Evolutionary conservation across 1,140 invertebrate species (phyloP), one percentile per base, ranked within the genome.

Genomic region (Drosophila melanica): DNA sequence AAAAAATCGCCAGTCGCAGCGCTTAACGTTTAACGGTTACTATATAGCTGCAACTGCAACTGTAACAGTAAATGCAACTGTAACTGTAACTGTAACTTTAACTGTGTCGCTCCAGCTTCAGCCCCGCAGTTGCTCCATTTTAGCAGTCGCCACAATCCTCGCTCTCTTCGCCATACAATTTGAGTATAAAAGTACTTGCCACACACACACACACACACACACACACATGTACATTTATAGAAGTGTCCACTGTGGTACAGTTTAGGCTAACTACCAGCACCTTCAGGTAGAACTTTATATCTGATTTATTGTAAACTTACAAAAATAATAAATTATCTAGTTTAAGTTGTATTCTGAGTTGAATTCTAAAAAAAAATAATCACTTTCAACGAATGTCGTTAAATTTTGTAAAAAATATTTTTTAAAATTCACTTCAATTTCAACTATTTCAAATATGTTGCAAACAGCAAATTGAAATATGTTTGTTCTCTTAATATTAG

Each of bases 1-100:
- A 27, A 44, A 80, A 81, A 81, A 81, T 81, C 68, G 69, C 63
- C 75, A 82, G 63, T 81, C 69, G 44, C 59, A 50, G 71, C 58
- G 67, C 66, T 78, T 63, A 51, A 63, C 41, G 59, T 30, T 37
- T 45, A 68, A 66, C 55, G 30, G 23, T 44, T 65, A 30, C 11
- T 47, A 47, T 47, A 11, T 11, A 55, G 18, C 53, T 42, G 18
- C 12, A 57, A 27, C 39, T 42, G 37, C 8, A 59, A 59, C 30
- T 23, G 66, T 37, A 65, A 58, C 27, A 39, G 48, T 41, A 42
- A 62, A 35, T 50, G 35, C 12, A 48, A 42, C 11, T 35, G 50
- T 42, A 39, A 48, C 39, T 30, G 58, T 55, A 41, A 33, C 5
- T 27, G 42, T 54, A 41, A 64, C 44, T 54, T 39, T 65, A 44